Conservation (phyloP, 2,113 vertebrate species). For the Glaucomys volans region DNA sequence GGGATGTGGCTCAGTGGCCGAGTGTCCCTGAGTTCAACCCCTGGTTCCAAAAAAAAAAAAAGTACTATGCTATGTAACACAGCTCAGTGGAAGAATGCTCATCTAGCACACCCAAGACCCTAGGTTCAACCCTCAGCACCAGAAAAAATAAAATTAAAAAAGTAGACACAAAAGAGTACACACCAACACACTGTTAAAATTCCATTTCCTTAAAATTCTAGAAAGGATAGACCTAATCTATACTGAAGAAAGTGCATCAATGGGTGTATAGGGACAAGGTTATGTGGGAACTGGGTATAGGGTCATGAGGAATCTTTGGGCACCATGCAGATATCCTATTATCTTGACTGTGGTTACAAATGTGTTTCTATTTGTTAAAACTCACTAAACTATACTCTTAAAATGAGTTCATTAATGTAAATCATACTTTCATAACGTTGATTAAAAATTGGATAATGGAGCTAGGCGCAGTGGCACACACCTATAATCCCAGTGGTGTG, state of each 20-base stretch:
- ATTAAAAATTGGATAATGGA: neutral
- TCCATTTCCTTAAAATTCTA: slow-evolving; percentile 34
- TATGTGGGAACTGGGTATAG: neutral
- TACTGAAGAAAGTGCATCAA: neutral
- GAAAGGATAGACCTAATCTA: neutral
- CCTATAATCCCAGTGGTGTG: neutral
- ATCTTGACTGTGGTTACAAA: neutral
- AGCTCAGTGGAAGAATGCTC: too few species aligned
- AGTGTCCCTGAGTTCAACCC: too few species aligned
- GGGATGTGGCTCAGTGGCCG: too few species aligned
- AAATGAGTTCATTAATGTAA: neutral
- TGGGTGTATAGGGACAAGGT: neutral
- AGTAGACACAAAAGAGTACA: neutral
- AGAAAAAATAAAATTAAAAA: neutral
- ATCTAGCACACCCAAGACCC: neutral
- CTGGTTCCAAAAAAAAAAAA: too few species aligned
- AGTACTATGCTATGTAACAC: neutral
- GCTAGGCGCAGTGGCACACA: neutral
- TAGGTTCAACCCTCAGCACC: neutral
- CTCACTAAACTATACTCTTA: neutral
- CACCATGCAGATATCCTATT: neutral
- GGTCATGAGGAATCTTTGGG: neutral
- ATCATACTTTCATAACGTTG: neutral
- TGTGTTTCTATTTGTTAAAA: slow-evolving; percentile 17
- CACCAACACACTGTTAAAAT: neutral